phyloP scores from a whole-genome alignment of 2,113 vertebrate species.

The Pterocles burchelli region DNA sequence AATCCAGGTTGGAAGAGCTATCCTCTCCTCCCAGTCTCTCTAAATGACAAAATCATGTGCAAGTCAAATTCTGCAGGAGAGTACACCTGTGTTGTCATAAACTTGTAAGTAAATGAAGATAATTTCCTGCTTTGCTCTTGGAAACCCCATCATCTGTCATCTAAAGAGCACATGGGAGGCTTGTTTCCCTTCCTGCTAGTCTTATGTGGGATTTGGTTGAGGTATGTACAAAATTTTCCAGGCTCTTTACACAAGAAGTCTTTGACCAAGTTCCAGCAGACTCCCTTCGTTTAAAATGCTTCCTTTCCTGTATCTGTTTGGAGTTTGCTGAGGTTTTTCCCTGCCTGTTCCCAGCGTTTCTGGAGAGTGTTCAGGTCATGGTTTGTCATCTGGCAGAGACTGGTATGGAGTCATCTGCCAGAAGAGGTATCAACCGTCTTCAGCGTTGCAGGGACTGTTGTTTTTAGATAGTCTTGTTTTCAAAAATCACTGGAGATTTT shows the following conservation, averaged over 20 bases:
- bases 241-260: background rate
- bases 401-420: background rate
- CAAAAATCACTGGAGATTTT: background rate
- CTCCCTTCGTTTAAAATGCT: background rate
- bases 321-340: background rate
- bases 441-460: background rate
- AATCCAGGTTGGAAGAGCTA: background rate
- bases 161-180: background rate
- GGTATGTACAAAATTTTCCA: constrained; percentile 12
- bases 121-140: constrained; percentile 25
- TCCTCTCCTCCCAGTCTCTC: background rate
- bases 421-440: background rate
- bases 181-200: background rate
- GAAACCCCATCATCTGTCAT: background rate
- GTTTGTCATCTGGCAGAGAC: background rate
- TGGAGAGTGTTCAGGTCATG: background rate
- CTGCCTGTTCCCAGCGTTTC: background rate
- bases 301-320: background rate
- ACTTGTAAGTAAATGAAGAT: background rate
- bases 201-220: background rate
- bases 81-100: constrained; percentile 12
- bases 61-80: background rate
- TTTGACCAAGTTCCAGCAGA: background rate
- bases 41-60: background rate
- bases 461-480: background rate